Percentiles rank a stretch among this genome's conserved stretches.
These are phyloP conservation scores for Megaustenia siamemsis DNA, from an alignment of 2,888 invertebrate species.

Conservation along the genomic window DNA sequence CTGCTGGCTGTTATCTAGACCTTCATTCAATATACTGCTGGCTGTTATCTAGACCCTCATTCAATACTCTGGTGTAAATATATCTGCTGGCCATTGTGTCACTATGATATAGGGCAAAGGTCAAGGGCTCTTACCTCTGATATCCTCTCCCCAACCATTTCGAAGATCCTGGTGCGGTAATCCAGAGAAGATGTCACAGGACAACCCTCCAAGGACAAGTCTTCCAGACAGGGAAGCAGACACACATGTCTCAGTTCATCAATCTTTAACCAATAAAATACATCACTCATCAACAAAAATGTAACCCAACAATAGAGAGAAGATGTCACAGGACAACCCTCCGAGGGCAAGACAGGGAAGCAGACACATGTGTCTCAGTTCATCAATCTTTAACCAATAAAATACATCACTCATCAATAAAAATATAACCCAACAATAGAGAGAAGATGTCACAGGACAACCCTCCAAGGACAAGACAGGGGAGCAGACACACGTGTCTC, in stretches of 20 bases:
- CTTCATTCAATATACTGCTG: no score
- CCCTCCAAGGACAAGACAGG: slow-evolving; percentile 91
- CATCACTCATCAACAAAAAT: background rate
- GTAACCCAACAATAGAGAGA: no score
- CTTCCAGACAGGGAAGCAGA: slow-evolving; percentile 91
- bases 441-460: slow-evolving; percentile 91
- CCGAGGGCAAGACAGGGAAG: slow-evolving; percentile 91
- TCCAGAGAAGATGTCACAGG: slow-evolving; percentile 92
- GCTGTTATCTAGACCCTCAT: no score
- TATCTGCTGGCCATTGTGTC: no score
- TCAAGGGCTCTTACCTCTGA: slow-evolving; percentile 82
- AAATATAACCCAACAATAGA: no score
- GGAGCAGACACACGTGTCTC: slow-evolving; percentile 88
- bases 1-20: no score
- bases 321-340: slow-evolving; percentile 93
- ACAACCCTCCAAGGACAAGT: slow-evolving; percentile 92
- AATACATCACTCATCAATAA: background rate
- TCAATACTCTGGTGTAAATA: no score
- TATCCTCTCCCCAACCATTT: slow-evolving; percentile 91
- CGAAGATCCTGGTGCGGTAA: slow-evolving; percentile 93
- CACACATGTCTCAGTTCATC: slow-evolving; percentile 89
- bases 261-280: slow-evolving; percentile 61
- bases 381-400: slow-evolving; percentile 78
- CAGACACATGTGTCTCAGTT: slow-evolving; percentile 88
- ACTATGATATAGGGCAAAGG: no score